Conservation (phyloP, 2,888 invertebrate genomes). For the Embidobia sp. region DNA sequence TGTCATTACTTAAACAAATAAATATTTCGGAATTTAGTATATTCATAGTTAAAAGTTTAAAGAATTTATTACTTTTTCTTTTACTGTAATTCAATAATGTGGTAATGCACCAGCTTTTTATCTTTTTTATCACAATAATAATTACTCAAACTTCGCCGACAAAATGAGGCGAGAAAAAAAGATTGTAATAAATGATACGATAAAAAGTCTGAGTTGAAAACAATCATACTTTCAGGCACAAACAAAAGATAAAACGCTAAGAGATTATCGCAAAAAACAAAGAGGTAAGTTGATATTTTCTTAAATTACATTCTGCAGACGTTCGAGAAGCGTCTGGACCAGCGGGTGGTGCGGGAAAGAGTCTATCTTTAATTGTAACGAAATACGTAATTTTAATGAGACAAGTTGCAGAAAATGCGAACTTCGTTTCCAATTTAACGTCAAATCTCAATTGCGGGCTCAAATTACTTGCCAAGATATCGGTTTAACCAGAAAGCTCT, state of each 20-base stretch:
- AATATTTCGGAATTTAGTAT: too few relatives aligned
- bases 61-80: too few relatives aligned
- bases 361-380: conserved; percentile 68
- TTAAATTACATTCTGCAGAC: conserved; percentile 63
- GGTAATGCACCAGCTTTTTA: conserved; percentile 14
- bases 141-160: conserved; percentile 13
- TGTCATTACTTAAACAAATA: too few relatives aligned
- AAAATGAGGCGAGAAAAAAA: conserved; percentile 30
- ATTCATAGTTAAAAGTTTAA: too few relatives aligned
- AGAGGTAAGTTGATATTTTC: conserved; percentile 68
- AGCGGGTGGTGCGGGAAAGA: conserved; percentile 38
- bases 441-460: conserved; percentile 61
- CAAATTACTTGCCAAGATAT: conserved; percentile 60
- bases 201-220: conserved; percentile 45
- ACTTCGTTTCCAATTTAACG: conserved; percentile 63
- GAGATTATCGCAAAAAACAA: conserved; percentile 64
- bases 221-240: conserved; percentile 48
- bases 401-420: conserved; percentile 65
- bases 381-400: conserved; percentile 67
- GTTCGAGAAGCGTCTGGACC: conserved; percentile 25
- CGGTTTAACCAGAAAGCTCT: conserved; percentile 57
- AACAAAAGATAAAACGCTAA: conserved; percentile 54
- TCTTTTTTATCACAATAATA: conserved; percentile 21
- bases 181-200: conserved; percentile 54
- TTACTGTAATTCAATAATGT: too few relatives aligned